Conservation (phyloP, 2,113 vertebrate species). For the Oryzias javanicus region DNA sequence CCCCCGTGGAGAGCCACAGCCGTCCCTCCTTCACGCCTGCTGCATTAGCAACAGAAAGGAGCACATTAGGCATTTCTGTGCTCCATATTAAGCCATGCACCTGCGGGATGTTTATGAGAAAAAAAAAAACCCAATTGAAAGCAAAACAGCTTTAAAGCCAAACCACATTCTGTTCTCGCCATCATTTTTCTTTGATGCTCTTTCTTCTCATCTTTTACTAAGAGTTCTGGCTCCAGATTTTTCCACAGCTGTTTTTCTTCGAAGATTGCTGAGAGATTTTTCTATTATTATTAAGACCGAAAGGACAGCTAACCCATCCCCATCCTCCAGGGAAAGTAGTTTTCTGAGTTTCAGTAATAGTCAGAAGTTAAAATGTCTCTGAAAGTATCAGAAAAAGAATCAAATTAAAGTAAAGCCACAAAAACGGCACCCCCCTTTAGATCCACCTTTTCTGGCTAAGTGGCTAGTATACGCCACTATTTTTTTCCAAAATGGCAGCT, state of each 20-base stretch:
- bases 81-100: constrained; percentile 71
- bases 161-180: constrained; percentile 4
- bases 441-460: too few relatives aligned
- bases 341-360: too few relatives aligned
- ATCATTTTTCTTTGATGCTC: background rate
- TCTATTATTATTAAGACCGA: constrained; percentile 56
- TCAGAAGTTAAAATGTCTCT: too few relatives aligned
- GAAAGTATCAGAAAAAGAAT: too few relatives aligned
- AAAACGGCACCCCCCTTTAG: too few relatives aligned
- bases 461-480: too few relatives aligned
- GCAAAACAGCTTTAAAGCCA: constrained; percentile 48
- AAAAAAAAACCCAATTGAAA: constrained; percentile 51
- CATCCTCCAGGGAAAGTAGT: too few relatives aligned
- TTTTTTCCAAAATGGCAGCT: too few relatives aligned
- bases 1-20: constrained; percentile 58
- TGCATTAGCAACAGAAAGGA: constrained; percentile 72
- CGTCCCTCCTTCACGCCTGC: constrained; percentile 63
- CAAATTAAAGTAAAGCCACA: too few relatives aligned
- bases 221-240: constrained; percentile 26
- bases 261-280: constrained; percentile 53
- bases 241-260: constrained; percentile 7
- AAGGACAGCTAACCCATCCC: constrained; percentile 15
- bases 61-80: constrained; percentile 74
- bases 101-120: constrained; percentile 67
- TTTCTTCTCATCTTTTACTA: constrained; percentile 19